Percentiles rank a stretch among this genome's conserved stretches.
phyloP scores from a whole-genome alignment of 2,797 vertebrate species.

The Anomalospiza imberbis region DNA sequence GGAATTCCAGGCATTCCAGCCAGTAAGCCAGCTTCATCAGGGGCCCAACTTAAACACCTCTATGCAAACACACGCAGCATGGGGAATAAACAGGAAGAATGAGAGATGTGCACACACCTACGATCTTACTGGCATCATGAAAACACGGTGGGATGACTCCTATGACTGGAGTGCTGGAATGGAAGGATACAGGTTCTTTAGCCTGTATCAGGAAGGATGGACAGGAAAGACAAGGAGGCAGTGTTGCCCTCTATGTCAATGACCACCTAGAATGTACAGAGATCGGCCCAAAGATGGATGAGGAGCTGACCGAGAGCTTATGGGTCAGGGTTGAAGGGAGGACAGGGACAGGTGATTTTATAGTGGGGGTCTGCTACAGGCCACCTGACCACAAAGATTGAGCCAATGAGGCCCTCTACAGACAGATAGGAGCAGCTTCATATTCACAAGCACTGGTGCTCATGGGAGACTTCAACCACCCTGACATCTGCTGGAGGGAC shows the following conservation, averaged over 20 bases:
- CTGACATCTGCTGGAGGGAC: neutral
- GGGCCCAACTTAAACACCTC: neutral
- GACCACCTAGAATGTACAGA: neutral
- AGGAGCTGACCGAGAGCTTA: neutral
- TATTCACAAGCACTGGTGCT: neutral
- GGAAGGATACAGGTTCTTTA: neutral
- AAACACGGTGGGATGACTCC: neutral
- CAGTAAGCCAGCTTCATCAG: neutral
- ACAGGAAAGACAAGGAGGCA: neutral
- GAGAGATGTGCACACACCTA: neutral
- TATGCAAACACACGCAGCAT: neutral
- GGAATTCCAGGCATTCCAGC: neutral
- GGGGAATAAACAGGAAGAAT: neutral
- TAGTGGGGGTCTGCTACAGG: neutral
- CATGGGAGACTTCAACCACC: neutral
- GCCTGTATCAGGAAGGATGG: neutral
- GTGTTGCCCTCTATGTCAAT: neutral
- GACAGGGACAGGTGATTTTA: neutral
- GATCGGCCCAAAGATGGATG: neutral
- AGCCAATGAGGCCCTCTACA: neutral
- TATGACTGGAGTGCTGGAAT: neutral
- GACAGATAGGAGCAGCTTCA: neutral
- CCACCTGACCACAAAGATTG: neutral
- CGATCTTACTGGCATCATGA: neutral
- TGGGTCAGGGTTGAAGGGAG: neutral